Conservation (phyloP, 2,888 invertebrate species). For the Formica aserva region DNA sequence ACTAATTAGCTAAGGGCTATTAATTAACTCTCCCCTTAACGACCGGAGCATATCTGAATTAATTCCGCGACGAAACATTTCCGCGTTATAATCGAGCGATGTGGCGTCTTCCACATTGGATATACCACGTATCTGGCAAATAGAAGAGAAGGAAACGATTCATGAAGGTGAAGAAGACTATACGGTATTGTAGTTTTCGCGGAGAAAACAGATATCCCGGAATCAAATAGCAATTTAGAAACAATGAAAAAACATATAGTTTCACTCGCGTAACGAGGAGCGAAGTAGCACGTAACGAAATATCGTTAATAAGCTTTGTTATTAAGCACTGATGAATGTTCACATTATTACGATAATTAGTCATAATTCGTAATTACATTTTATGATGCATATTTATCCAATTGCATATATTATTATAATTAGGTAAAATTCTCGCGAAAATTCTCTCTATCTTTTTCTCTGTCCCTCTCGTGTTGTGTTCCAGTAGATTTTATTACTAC, state of each 20-base stretch:
- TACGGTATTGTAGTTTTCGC: neutral
- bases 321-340: constrained; percentile 20
- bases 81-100: neutral
- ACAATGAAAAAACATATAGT: neutral
- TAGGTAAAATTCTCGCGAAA: neutral
- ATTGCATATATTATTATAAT: constrained; percentile 8
- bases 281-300: neutral
- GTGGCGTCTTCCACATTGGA: neutral
- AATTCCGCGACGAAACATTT: constrained; percentile 21
- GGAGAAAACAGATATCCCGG: neutral
- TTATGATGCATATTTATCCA: constrained; percentile 17
- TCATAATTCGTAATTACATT: constrained; percentile 18
- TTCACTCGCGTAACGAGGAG: neutral
- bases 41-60: constrained; percentile 10
- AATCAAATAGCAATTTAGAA: constrained; percentile 8
- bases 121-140: neutral
- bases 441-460: neutral
- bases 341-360: constrained; percentile 14
- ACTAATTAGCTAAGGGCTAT: neutral
- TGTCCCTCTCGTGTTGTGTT: neutral
- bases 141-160: too few species aligned
- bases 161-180: neutral
- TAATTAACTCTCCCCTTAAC: constrained; percentile 19
- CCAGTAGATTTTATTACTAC: neutral
- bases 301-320: constrained; percentile 23